Evolutionary conservation across 2,797 vertebrate genomes (phyloP).

Genomic region (Hozukius guyotensis): DNA sequence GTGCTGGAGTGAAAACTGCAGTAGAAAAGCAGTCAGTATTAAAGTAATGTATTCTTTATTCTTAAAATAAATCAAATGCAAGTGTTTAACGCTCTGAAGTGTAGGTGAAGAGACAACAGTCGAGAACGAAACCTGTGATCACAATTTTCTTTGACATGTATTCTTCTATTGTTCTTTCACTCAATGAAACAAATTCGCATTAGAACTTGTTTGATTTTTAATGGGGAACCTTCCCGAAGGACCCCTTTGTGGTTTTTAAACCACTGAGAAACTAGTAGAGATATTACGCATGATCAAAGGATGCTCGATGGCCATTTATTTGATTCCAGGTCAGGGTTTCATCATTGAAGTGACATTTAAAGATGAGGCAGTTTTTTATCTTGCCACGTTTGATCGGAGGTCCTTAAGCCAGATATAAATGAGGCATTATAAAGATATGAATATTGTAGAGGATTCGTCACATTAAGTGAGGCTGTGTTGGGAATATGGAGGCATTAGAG

Average conservation of each 20-base stretch:
- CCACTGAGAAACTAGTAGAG: constrained; percentile 9
- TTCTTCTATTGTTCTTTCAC: constrained; percentile 12
- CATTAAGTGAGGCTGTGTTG: constrained; percentile 13
- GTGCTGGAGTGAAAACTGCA: not conserved
- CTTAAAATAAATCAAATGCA: not conserved
- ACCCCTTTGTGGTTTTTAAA: constrained; percentile 14
- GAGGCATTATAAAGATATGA: constrained; percentile 26
- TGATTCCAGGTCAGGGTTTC: constrained; percentile 57
- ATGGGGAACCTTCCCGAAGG: constrained; percentile 2
- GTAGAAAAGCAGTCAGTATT: not conserved
- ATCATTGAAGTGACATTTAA: constrained; percentile 55
- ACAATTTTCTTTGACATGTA: constrained; percentile 16
- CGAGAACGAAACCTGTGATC: constrained; percentile 16
- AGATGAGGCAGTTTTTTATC: constrained; percentile 53
- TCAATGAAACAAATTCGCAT: constrained; percentile 27
- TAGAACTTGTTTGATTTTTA: constrained; percentile 24
- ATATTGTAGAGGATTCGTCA: constrained; percentile 36
- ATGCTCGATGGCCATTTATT: constrained; percentile 31
- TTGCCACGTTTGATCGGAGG: constrained; percentile 36
- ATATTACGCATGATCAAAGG: constrained; percentile 41
- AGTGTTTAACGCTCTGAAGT: not conserved
- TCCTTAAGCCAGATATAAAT: constrained; percentile 36
- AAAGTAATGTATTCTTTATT: not conserved
- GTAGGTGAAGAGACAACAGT: not conserved
- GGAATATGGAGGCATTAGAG: constrained; percentile 10